Percentiles rank a stretch among this genome's conserved stretches.
phyloP scores from a whole-genome alignment of 2,888 invertebrate genomes.

The Dicranocentrus wangi region DNA sequence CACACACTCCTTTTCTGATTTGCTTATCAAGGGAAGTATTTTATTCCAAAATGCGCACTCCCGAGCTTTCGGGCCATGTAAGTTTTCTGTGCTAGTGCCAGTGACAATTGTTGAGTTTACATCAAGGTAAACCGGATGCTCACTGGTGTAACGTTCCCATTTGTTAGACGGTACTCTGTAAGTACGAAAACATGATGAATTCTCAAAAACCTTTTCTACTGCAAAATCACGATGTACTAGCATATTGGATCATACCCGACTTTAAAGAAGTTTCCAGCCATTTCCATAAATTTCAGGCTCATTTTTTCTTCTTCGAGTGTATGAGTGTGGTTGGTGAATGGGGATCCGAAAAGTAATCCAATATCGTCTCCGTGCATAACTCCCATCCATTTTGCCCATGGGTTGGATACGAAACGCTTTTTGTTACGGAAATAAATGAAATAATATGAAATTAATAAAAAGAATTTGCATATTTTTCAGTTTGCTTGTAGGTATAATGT shows the following conservation, averaged over 20 bases:
- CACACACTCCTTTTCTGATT: background rate
- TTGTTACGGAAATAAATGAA: background rate
- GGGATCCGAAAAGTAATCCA: conserved; percentile 59
- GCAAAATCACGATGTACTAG: background rate
- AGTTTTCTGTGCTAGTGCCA: conserved; percentile 25
- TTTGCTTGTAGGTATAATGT: no score
- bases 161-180: conserved; percentile 54
- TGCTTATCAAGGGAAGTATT: conserved; percentile 35
- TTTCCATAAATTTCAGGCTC: conserved; percentile 46
- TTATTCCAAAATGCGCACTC: conserved; percentile 68
- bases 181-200: background rate
- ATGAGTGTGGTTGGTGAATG: conserved; percentile 2
- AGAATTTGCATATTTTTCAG: no score
- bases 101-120: conserved; percentile 61
- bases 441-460: background rate
- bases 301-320: conserved; percentile 47
- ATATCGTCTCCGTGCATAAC: conserved; percentile 69
- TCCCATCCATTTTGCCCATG: conserved; percentile 68
- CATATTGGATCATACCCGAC: conserved; percentile 52
- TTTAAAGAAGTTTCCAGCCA: conserved; percentile 63
- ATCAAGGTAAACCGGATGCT: conserved; percentile 56
- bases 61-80: conserved; percentile 50
- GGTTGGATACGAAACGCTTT: conserved; percentile 56
- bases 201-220: no score
- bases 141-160: conserved; percentile 63